Conservation (phyloP, 2,888 invertebrate species). For the Arctia plantaginis region DNA sequence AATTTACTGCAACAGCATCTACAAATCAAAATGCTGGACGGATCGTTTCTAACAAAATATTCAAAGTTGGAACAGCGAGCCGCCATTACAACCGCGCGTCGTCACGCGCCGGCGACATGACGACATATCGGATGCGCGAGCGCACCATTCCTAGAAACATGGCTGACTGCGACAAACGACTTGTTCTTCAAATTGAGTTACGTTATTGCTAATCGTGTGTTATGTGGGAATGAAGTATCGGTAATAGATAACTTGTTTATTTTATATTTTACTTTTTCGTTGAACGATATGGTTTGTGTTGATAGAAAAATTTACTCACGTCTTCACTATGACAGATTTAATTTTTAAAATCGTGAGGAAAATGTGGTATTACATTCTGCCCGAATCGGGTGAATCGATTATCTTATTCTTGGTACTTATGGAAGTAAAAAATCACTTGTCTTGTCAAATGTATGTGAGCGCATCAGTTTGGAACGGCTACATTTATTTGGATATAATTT, state of each 20-base stretch:
- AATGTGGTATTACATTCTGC: background rate
- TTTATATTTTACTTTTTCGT: background rate
- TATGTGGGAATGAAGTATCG: slow-evolving; percentile 5
- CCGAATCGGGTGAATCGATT: background rate
- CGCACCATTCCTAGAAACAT: slow-evolving; percentile 50
- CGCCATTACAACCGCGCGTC: slow-evolving; percentile 28
- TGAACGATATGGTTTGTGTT: background rate
- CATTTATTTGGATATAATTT: background rate
- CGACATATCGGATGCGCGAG: slow-evolving; percentile 38
- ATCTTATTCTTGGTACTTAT: background rate
- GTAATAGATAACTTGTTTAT: background rate
- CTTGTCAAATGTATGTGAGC: background rate
- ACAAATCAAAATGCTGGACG: background rate
- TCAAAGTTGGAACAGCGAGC: slow-evolving; percentile 10
- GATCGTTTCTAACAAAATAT: slow-evolving; percentile 4
- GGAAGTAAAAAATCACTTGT: background rate
- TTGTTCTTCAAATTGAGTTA: slow-evolving; percentile 45
- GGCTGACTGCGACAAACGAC: slow-evolving; percentile 30
- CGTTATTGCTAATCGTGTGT: slow-evolving; percentile 27
- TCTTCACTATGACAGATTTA: background rate
- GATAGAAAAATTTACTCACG: background rate
- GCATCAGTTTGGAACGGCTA: background rate
- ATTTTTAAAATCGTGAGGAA: background rate
- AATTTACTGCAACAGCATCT: background rate
- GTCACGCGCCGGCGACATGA: slow-evolving; percentile 40